A percentile compares a stretch with the other conserved stretches of the same genome.
phyloP scores from a whole-genome alignment of 2,113 vertebrate species.

The Petrocephalus zakoni region DNA sequence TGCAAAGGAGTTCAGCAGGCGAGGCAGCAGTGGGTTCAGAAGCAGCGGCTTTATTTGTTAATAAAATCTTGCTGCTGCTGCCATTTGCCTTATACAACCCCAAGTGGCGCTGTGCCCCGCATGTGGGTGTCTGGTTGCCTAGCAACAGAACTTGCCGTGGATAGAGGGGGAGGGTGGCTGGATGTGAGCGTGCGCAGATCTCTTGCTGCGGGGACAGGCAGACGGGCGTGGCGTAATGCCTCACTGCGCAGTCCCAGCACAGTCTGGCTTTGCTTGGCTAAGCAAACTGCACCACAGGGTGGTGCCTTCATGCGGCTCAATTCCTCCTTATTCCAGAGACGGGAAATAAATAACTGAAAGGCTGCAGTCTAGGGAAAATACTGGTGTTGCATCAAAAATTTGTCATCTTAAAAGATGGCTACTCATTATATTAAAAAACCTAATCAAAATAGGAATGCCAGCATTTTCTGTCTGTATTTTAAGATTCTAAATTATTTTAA shows the following conservation, averaged over 20 bases:
- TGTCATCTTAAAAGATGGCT: not conserved
- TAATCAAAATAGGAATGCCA: not conserved
- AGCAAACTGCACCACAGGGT: not conserved
- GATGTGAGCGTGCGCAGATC: constrained; percentile 12
- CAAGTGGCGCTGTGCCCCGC: not conserved
- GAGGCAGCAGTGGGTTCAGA: not conserved
- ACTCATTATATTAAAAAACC: not conserved
- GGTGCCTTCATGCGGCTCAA: not conserved
- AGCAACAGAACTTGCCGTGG: not conserved
- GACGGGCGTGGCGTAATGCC: not conserved
- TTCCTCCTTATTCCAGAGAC: not conserved
- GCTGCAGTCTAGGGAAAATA: not conserved
- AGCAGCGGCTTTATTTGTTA: not conserved
- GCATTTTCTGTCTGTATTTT: not conserved
- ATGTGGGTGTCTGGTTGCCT: constrained; percentile 10
- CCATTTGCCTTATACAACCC: not conserved
- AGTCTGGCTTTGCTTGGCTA: not conserved
- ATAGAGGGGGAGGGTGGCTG: not conserved
- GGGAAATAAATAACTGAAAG: not conserved
- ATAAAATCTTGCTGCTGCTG: not conserved
- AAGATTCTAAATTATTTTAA: not conserved
- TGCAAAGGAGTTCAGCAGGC: not conserved
- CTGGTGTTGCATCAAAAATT: not conserved
- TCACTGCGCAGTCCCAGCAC: not conserved
- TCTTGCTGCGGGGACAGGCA: not conserved